A percentile compares a stretch with the other conserved stretches of the same genome.
These are phyloP conservation scores for Cyphomyrus plagiostoma DNA, from an alignment of 2,113 vertebrate species.

Conservation along the genomic window DNA sequence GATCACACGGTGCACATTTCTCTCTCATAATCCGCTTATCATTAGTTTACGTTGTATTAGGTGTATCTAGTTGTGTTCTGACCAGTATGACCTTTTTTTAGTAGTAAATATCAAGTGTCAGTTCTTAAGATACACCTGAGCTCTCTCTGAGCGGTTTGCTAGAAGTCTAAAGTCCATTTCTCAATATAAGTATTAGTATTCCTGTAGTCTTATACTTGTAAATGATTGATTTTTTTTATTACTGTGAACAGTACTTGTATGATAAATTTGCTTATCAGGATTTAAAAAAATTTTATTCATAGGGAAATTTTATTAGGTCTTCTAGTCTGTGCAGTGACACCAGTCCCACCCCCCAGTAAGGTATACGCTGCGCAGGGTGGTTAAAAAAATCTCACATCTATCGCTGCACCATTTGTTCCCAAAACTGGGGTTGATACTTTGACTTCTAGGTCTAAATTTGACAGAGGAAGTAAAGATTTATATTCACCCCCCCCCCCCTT, in stretches of 20 bases:
- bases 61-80: background rate
- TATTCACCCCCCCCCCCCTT: background rate
- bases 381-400: background rate
- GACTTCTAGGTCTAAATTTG: background rate
- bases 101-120: background rate
- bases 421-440: background rate
- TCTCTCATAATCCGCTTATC: background rate
- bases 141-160: background rate
- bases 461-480: background rate
- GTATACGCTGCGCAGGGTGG: background rate
- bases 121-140: background rate
- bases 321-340: background rate
- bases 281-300: background rate
- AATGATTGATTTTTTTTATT: background rate
- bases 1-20: background rate
- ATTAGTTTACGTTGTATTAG: background rate
- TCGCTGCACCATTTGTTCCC: background rate
- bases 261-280: background rate
- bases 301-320: background rate
- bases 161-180: slow-evolving; percentile 1
- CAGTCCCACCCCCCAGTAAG: background rate
- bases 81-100: background rate
- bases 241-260: background rate
- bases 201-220: background rate
- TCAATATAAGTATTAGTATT: background rate